phyloP scores from a whole-genome alignment of 2,113 vertebrate species.

The Leptocoma aspasia region DNA sequence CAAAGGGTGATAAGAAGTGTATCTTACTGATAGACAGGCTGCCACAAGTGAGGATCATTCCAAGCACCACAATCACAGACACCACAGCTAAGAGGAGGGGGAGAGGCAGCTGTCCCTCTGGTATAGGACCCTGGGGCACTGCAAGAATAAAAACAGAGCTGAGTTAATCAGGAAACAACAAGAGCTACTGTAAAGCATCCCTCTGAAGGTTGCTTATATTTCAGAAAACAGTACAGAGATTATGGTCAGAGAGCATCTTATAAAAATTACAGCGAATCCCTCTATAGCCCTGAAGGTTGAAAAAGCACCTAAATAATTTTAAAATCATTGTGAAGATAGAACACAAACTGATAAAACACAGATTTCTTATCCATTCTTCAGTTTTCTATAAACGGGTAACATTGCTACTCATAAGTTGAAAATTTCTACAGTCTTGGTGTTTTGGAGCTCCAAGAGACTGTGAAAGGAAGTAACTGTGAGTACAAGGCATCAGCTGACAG shows the following conservation, averaged over 20 bases:
- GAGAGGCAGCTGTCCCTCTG: slow-evolving; percentile 73
- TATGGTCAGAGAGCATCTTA: background rate
- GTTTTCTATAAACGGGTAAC: background rate
- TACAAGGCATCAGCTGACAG: background rate
- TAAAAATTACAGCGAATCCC: background rate
- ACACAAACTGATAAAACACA: background rate
- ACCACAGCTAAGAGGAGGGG: slow-evolving; percentile 83
- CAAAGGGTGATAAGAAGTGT: background rate
- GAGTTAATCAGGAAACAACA: background rate
- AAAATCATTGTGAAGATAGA: background rate
- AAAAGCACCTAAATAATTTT: background rate
- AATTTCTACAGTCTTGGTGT: background rate
- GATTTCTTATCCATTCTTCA: background rate
- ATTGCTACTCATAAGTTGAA: background rate
- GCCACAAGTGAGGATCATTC: slow-evolving; percentile 79
- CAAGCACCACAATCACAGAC: slow-evolving; percentile 77
- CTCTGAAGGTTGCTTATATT: background rate
- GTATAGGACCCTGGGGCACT: slow-evolving; percentile 54
- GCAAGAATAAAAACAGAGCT: background rate
- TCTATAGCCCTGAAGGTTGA: background rate
- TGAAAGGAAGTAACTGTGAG: background rate
- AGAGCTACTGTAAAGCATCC: background rate
- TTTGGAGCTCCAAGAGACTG: background rate
- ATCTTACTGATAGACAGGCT: slow-evolving; percentile 87
- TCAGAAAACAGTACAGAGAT: background rate